Evolutionary conservation across 2,797 vertebrate genomes (phyloP).

Genomic region (Ctenosaura bakeri): DNA sequence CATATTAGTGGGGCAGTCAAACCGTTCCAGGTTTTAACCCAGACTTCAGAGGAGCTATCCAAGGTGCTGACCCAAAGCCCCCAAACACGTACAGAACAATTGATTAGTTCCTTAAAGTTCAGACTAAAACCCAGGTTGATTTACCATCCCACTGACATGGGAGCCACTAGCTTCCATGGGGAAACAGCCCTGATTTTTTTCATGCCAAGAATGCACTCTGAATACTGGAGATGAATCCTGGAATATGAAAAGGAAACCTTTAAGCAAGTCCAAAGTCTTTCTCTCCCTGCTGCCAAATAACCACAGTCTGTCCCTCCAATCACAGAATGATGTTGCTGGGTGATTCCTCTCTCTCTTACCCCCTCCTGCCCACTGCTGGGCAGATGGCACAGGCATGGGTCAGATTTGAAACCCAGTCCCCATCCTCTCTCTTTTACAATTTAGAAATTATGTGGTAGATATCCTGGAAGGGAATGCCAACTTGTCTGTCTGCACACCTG

Average conservation of each 20-base stretch:
- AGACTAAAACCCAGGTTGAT: not conserved
- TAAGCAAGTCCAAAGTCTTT: not conserved
- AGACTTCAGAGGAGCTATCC: too few relatives aligned
- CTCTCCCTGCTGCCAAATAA: not conserved
- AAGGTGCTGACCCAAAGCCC: too few relatives aligned
- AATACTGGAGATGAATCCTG: not conserved
- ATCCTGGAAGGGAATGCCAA: constrained; percentile 19
- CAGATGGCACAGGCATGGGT: not conserved
- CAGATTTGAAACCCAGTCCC: not conserved
- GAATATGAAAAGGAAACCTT: not conserved
- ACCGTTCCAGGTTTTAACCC: too few relatives aligned
- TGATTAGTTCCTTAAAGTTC: too few relatives aligned
- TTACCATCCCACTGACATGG: too few relatives aligned
- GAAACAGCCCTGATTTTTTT: not conserved
- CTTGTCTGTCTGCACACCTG: constrained; percentile 6
- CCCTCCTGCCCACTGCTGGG: not conserved
- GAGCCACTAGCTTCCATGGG: too few relatives aligned
- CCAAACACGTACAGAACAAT: too few relatives aligned
- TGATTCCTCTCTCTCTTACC: not conserved
- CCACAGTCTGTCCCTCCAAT: not conserved
- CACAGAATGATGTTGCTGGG: not conserved
- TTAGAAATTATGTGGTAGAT: constrained; percentile 24
- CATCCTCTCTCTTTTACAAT: not conserved
- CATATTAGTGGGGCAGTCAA: too few relatives aligned
- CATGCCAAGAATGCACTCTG: constrained; percentile 3